Evolutionary conservation across 1,140 invertebrate genomes (phyloP).

Genomic region (Bombus fervidus): DNA sequence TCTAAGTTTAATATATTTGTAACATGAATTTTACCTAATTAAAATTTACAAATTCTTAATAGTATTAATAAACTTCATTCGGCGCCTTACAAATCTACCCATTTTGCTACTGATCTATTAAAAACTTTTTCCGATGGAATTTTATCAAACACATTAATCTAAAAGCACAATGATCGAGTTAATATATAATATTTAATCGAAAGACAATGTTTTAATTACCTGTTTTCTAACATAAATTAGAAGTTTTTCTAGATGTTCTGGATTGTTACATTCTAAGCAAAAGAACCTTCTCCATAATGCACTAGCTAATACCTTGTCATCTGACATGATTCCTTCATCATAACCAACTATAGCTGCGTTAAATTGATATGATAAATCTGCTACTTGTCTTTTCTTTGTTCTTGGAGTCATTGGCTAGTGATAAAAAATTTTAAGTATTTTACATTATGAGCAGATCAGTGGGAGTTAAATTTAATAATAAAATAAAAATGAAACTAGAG

Average conservation of each 20-base stretch:
- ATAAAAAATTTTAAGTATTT: constrained; percentile 16
- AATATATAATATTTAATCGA: neutral
- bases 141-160: constrained; percentile 78
- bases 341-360: constrained; percentile 92
- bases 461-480: constrained; percentile 11
- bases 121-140: constrained; percentile 77
- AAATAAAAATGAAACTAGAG: neutral
- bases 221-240: constrained; percentile 89
- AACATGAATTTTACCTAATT: constrained; percentile 13
- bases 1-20: constrained; percentile 17
- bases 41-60: constrained; percentile 27
- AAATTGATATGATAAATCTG: constrained; percentile 88
- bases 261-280: constrained; percentile 84
- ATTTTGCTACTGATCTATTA: constrained; percentile 74
- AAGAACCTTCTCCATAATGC: constrained; percentile 94
- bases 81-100: constrained; percentile 67
- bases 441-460: constrained; percentile 3
- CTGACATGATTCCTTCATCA: constrained; percentile 90
- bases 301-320: constrained; percentile 89
- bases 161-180: constrained; percentile 43
- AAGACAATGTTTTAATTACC: constrained; percentile 77
- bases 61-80: constrained; percentile 9
- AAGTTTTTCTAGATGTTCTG: constrained; percentile 86
- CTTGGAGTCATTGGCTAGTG: constrained; percentile 72
- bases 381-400: constrained; percentile 83